Conservation (phyloP, 1,140 invertebrate genomes). For the Steinernema feltiae region DNA sequence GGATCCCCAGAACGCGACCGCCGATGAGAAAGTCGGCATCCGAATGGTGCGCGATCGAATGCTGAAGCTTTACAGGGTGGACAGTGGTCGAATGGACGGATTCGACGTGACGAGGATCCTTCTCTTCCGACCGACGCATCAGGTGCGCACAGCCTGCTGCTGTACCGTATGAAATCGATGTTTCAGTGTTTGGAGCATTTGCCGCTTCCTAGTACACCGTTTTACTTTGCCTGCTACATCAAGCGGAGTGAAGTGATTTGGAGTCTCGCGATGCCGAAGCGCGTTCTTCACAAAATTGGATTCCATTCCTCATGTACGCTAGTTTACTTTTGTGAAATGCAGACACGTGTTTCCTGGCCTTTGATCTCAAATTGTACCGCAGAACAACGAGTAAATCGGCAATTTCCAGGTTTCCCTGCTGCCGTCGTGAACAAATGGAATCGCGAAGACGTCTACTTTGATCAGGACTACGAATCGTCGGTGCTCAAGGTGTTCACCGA, state of each 20-base stretch:
- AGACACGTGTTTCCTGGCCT: too few species aligned
- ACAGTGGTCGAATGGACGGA: neutral
- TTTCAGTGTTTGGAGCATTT: neutral
- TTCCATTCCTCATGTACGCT: neutral
- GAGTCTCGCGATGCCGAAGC: neutral
- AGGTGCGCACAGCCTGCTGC: neutral
- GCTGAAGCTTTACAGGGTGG: neutral
- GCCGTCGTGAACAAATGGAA: neutral
- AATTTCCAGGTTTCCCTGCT: neutral
- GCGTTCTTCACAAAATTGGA: neutral
- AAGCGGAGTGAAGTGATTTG: neutral
- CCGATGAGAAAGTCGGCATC: constrained; percentile 1
- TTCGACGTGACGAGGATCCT: neutral
- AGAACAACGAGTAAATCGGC: too few species aligned
- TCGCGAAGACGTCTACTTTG: neutral
- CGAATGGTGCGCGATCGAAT: neutral
- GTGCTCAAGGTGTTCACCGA: neutral
- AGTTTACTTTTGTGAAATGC: too few species aligned
- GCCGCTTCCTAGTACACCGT: neutral
- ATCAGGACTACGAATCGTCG: neutral
- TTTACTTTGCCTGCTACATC: constrained; percentile 2
- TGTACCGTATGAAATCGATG: neutral
- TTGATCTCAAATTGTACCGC: too few species aligned
- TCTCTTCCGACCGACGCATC: neutral
- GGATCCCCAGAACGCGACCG: neutral